A percentile compares a stretch with the other conserved stretches of the same genome.
phyloP scores from a whole-genome alignment of 2,797 vertebrate species.

The Arctocebus calabarensis region DNA sequence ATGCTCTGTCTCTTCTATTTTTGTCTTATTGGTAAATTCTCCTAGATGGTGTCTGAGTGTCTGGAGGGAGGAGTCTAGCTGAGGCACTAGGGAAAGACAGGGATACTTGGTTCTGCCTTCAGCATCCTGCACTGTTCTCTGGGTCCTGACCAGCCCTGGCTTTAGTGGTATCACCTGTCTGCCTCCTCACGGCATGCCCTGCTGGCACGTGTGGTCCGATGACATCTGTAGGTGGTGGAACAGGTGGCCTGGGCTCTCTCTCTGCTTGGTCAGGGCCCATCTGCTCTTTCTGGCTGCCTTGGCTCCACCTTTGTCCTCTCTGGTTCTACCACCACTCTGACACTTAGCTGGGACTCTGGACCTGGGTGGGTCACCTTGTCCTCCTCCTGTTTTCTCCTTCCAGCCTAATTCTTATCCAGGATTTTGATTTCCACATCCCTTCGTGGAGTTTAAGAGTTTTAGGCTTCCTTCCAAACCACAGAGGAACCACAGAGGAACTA shows the following conservation, averaged over 20 bases:
- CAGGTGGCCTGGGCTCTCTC: too few species aligned
- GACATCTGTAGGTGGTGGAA: background rate
- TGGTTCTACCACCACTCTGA: background rate
- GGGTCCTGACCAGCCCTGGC: background rate
- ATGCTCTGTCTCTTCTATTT: background rate
- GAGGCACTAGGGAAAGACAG: background rate
- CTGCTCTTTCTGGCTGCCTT: background rate
- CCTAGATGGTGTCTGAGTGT: fast-evolving
- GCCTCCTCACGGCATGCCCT: background rate
- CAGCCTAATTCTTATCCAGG: background rate
- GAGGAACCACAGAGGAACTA: background rate
- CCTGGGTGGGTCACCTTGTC: background rate
- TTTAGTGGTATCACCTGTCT: background rate
- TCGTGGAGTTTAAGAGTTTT: background rate
- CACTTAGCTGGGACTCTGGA: background rate
- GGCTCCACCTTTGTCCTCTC: background rate
- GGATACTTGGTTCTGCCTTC: background rate
- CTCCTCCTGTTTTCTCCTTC: background rate
- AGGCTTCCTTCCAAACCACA: conserved; percentile 1
- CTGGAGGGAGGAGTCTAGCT: background rate
- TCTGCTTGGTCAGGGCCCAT: background rate
- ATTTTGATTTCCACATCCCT: background rate
- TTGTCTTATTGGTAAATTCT: background rate
- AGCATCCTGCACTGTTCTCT: background rate
- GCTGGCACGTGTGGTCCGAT: background rate